Percentiles rank a stretch among this genome's conserved stretches.
Conservation (phyloP, 2,797 vertebrate species). For the Poecilia gillii region DNA sequence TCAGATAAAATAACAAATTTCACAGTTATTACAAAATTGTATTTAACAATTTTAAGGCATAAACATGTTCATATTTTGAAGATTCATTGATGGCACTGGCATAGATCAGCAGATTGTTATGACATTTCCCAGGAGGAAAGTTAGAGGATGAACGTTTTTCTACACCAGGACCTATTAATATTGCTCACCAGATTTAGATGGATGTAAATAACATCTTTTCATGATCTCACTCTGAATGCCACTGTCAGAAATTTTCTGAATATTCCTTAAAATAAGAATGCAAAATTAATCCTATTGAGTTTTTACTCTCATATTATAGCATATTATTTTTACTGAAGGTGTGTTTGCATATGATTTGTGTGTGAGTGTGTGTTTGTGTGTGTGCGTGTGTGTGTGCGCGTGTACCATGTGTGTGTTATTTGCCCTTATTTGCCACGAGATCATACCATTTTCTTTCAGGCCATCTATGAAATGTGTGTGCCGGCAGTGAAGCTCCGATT, state of each 20-base stretch:
- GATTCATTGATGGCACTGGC: neutral
- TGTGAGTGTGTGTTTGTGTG: neutral
- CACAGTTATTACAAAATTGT: neutral
- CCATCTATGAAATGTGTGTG: slow-evolving; percentile 50
- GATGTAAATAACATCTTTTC: slow-evolving; percentile 3
- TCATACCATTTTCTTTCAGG: slow-evolving; percentile 46
- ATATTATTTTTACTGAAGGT: neutral
- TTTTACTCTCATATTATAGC: slow-evolving; percentile 7
- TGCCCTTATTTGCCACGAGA: slow-evolving; percentile 26
- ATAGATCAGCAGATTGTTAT: neutral
- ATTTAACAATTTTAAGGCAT: neutral
- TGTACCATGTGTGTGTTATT: neutral
- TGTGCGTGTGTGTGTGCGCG: neutral
- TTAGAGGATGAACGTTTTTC: neutral
- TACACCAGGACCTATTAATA: slow-evolving; percentile 11
- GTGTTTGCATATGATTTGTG: neutral
- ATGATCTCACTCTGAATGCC: slow-evolving; percentile 19
- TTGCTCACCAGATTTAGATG: neutral
- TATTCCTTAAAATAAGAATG: slow-evolving; percentile 18
- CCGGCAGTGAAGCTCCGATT: slow-evolving; percentile 24
- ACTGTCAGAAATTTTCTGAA: slow-evolving; percentile 11
- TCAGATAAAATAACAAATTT: neutral
- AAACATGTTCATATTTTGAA: neutral
- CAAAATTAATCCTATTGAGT: slow-evolving; percentile 28
- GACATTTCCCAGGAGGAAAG: neutral